phyloP scores from a whole-genome alignment of 2,113 vertebrate genomes.

The Benitochromis conjunctus region DNA sequence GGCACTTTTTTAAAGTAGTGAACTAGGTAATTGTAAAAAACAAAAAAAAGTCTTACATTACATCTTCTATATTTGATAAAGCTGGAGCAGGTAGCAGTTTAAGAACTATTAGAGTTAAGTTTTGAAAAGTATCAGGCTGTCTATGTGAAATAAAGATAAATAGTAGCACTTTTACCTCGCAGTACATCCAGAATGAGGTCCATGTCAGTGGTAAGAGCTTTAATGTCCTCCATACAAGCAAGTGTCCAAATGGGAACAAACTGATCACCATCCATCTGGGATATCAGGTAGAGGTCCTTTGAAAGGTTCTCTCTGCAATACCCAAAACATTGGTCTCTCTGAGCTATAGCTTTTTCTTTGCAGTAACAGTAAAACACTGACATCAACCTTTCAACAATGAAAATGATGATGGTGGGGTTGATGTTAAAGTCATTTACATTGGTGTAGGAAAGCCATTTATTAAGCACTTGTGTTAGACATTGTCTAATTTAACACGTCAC shows the following conservation, averaged over 20 bases:
- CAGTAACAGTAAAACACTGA: not conserved
- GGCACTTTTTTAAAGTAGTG: not conserved
- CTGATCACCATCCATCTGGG: conserved; percentile 98
- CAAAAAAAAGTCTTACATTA: not conserved
- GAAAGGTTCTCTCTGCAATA: conserved; percentile 89
- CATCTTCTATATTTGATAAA: not conserved
- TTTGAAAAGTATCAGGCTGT: not conserved
- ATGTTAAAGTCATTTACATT: not conserved
- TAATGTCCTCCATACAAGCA: conserved; percentile 95
- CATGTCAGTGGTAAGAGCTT: conserved; percentile 90
- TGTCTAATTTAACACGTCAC: not conserved
- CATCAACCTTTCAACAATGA: not conserved
- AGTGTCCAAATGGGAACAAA: conserved; percentile 96
- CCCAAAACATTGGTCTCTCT: not conserved
- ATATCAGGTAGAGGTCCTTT: conserved; percentile 97
- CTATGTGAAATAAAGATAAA: not conserved
- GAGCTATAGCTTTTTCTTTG: not conserved
- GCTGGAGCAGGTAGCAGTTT: not conserved
- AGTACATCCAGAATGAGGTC: conserved; percentile 93
- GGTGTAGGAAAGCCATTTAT: not conserved
- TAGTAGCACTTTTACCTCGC: conserved; percentile 55
- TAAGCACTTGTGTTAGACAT: not conserved
- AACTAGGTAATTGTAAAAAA: not conserved
- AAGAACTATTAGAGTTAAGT: not conserved
- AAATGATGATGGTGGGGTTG: not conserved